phyloP scores from a whole-genome alignment of 2,888 invertebrate genomes.

The Heliconius erato region DNA sequence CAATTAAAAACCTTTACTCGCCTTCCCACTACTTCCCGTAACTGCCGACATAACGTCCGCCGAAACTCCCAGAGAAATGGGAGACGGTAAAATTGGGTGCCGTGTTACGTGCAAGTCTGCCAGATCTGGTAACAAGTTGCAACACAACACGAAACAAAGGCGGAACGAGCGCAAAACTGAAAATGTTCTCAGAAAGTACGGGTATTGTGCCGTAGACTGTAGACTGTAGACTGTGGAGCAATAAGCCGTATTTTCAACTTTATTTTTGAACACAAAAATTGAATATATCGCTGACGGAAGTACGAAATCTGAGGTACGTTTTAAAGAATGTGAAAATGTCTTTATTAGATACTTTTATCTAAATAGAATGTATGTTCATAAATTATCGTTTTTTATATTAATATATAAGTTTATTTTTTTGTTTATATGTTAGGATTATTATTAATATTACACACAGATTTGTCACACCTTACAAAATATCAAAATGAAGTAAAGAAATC shows the following conservation, averaged over 20 bases:
- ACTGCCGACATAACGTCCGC: slow-evolving; percentile 47
- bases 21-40: slow-evolving; percentile 52
- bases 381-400: not conserved
- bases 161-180: slow-evolving; percentile 42
- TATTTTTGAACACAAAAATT: slow-evolving; percentile 32
- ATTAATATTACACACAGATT: not conserved
- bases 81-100: slow-evolving; percentile 39
- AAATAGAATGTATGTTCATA: no score
- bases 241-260: slow-evolving; percentile 32
- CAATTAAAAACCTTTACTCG: slow-evolving; percentile 80
- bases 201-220: slow-evolving; percentile 30
- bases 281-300: slow-evolving; percentile 5
- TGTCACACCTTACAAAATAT: not conserved
- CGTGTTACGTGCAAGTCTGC: slow-evolving; percentile 31
- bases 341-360: not conserved
- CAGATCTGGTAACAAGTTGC: slow-evolving; percentile 40
- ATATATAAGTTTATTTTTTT: not conserved
- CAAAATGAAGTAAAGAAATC: slow-evolving; percentile 32
- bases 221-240: slow-evolving; percentile 19
- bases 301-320: not conserved
- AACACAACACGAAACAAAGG: slow-evolving; percentile 44
- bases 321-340: not conserved
- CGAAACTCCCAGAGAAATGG: slow-evolving; percentile 37
- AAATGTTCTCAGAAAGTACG: slow-evolving; percentile 42
- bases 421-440: not conserved